Evolutionary conservation across 2,113 vertebrate genomes (phyloP).

Genomic region (Deroptyus accipitrinus): DNA sequence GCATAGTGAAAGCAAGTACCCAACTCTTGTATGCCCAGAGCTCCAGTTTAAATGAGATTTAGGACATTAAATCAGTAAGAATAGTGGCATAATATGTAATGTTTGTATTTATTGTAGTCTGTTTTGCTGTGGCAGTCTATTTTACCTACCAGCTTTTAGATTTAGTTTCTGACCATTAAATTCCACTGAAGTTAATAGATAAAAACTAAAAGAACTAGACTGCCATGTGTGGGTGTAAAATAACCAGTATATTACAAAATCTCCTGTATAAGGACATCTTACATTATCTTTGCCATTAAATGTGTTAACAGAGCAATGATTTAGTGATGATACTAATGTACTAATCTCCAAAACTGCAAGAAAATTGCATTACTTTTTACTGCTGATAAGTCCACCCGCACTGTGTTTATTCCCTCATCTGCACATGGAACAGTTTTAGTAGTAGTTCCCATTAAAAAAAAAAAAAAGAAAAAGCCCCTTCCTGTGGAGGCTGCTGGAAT

Average conservation of each 20-base stretch:
- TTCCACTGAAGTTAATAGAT: not conserved
- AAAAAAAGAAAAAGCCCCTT: not conserved
- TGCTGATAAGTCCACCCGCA: not conserved
- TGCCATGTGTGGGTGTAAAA: not conserved
- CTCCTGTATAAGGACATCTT: not conserved
- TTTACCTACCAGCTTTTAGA: not conserved
- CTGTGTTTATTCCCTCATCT: not conserved
- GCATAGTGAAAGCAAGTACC: not conserved
- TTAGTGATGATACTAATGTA: not conserved
- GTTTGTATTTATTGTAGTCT: not conserved
- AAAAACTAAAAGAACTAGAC: not conserved
- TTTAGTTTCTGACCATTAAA: not conserved
- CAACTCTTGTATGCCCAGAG: not conserved
- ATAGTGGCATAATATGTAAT: not conserved
- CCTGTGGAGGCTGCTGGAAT: not conserved
- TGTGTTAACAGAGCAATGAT: not conserved
- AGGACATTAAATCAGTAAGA: not conserved
- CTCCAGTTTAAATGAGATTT: not conserved
- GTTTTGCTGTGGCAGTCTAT: not conserved
- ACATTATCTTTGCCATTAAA: not conserved
- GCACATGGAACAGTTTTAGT: not conserved
- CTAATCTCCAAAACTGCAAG: not conserved
- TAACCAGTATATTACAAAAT: not conserved
- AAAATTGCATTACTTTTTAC: not conserved
- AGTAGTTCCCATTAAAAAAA: not conserved